These are phyloP conservation scores for Pheosia gnoma DNA, from an alignment of 2,888 invertebrate genomes.

Conservation along the genomic window DNA sequence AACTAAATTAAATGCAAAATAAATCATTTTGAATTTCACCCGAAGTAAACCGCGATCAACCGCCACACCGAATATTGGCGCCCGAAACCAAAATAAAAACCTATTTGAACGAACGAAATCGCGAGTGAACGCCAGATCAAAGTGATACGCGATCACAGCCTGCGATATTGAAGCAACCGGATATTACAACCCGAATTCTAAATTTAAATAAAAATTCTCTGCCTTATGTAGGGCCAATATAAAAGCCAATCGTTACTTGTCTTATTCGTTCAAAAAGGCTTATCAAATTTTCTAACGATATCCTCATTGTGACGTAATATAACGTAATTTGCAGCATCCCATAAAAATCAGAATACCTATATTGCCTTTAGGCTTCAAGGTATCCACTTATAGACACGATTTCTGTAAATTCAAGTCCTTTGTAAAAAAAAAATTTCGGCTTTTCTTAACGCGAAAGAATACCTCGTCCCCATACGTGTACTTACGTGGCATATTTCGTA, in stretches of 20 bases:
- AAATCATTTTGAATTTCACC: constrained; percentile 14
- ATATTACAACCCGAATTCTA: constrained; percentile 19
- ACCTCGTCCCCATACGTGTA: too few relatives aligned
- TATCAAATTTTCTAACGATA: not conserved
- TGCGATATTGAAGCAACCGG: constrained; percentile 18
- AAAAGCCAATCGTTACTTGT: not conserved
- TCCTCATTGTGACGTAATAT: not conserved
- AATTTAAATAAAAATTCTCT: constrained; percentile 11
- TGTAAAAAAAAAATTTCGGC: too few relatives aligned
- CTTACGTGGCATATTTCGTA: too few relatives aligned
- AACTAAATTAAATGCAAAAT: constrained; percentile 13
- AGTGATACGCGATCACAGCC: constrained; percentile 19
- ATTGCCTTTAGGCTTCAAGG: too few relatives aligned
- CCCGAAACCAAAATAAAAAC: constrained; percentile 16
- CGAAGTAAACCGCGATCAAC: constrained; percentile 12
- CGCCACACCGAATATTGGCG: constrained; percentile 15
- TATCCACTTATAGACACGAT: too few relatives aligned
- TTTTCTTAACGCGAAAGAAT: too few relatives aligned
- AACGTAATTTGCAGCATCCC: not conserved
- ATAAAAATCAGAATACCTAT: not conserved
- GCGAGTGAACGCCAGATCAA: constrained; percentile 16
- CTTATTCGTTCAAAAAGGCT: not conserved
- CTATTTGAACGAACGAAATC: constrained; percentile 12
- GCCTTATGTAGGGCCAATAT: not conserved
- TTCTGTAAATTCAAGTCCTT: too few relatives aligned